These are phyloP conservation scores for Yponomeuta plumbellus DNA, from an alignment of 2,888 invertebrate genomes.

Conservation along the genomic window DNA sequence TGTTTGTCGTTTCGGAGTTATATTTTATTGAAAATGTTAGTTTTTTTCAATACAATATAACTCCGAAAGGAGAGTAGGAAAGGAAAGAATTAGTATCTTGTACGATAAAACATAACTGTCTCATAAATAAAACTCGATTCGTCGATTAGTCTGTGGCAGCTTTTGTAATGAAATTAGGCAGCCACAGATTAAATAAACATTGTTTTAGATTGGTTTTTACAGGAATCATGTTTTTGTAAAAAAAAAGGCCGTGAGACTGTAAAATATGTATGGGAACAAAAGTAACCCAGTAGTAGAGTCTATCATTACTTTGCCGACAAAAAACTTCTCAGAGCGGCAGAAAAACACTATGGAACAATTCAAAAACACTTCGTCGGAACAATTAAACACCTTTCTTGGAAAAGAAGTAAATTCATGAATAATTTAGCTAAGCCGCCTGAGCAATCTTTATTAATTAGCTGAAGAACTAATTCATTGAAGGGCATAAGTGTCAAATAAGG, in stretches of 20 bases:
- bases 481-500: conserved; percentile 7
- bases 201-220: no score
- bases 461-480: not conserved
- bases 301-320: conserved; percentile 2
- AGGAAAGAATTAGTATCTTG: no score
- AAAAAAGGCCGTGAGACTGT: not conserved
- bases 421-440: conserved; percentile 25
- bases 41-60: no score
- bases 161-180: no score
- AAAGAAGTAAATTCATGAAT: conserved; percentile 27
- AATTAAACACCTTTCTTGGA: conserved; percentile 31
- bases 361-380: conserved; percentile 16
- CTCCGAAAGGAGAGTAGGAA: no score
- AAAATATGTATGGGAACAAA: conserved; percentile 1
- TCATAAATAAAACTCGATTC: no score
- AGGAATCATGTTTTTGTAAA: not conserved
- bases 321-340: not conserved
- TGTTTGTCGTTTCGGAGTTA: no score
- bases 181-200: no score
- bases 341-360: conserved; percentile 14
- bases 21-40: no score
- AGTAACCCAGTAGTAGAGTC: not conserved
- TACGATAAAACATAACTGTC: no score
- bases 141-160: no score
- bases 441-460: conserved; percentile 15